Evolutionary conservation across 2,113 vertebrate genomes (phyloP).

Genomic region (Silurus meridionalis): DNA sequence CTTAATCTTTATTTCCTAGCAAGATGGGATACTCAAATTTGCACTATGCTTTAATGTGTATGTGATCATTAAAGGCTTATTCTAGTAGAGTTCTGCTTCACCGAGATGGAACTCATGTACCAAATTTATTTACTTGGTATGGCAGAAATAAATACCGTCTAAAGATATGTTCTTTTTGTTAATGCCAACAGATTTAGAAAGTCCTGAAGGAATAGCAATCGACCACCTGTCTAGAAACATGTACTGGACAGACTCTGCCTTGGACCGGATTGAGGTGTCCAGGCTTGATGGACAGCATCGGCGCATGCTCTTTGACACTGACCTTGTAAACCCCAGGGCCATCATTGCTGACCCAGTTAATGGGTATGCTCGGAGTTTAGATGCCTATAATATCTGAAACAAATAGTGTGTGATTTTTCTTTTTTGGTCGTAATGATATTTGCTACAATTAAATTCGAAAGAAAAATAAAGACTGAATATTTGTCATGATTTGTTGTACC

Average conservation of each 20-base stretch:
- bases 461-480: not conserved
- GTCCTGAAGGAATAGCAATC: constrained; percentile 88
- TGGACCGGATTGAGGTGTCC: constrained; percentile 89
- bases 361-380: constrained; percentile 72
- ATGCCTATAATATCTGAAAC: not conserved
- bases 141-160: not conserved
- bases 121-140: not conserved
- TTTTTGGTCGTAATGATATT: not conserved
- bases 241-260: constrained; percentile 92
- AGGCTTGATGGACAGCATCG: constrained; percentile 84
- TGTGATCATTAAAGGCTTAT: not conserved
- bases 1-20: not conserved
- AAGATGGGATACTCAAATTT: not conserved
- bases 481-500: not conserved
- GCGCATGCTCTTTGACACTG: constrained; percentile 81
- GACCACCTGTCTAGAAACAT: constrained; percentile 87
- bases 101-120: not conserved
- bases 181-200: constrained; percentile 78
- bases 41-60: not conserved
- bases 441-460: not conserved
- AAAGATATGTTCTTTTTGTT: not conserved
- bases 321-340: constrained; percentile 87
- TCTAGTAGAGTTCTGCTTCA: not conserved
- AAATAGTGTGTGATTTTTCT: not conserved
- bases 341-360: constrained; percentile 80